Evolutionary conservation across 1,140 invertebrate species (phyloP).

Genomic region (Brachionus plicatilis): DNA sequence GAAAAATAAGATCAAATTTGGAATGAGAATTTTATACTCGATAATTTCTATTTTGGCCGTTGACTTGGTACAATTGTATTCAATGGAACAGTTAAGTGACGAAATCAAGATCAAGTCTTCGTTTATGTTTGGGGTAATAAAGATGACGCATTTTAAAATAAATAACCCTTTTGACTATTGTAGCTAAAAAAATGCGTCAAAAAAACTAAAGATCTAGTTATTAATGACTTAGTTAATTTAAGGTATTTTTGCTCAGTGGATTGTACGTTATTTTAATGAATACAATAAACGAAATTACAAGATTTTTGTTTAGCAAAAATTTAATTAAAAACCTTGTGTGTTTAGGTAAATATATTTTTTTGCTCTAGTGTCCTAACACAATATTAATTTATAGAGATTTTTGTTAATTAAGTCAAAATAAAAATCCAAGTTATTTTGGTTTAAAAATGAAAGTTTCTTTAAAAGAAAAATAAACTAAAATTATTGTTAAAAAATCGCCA

Average conservation of each 20-base stretch:
- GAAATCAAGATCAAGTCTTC: not conserved
- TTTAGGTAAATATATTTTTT: not conserved
- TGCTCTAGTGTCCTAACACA: not conserved
- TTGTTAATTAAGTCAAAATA: no score
- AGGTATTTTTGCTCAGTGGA: constrained; percentile 4
- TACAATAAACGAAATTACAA: not conserved
- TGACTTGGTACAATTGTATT: not conserved
- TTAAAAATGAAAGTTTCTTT: no score
- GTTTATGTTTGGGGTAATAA: not conserved
- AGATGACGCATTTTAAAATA: not conserved
- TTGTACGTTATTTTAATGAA: not conserved
- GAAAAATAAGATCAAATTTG: not conserved
- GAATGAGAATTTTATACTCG: not conserved
- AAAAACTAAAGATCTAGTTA: not conserved
- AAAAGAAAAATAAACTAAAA: not conserved
- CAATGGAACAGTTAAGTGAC: not conserved
- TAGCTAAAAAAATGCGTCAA: not conserved
- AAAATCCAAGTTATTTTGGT: no score
- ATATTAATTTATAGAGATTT: not conserved
- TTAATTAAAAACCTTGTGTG: constrained; percentile 27
- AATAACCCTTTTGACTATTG: not conserved
- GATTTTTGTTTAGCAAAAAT: not conserved
- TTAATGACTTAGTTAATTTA: not conserved
- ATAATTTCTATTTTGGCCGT: not conserved
- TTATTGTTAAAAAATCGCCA: not conserved